phyloP scores from a whole-genome alignment of 2,797 vertebrate genomes.

The Cygnus olor region DNA sequence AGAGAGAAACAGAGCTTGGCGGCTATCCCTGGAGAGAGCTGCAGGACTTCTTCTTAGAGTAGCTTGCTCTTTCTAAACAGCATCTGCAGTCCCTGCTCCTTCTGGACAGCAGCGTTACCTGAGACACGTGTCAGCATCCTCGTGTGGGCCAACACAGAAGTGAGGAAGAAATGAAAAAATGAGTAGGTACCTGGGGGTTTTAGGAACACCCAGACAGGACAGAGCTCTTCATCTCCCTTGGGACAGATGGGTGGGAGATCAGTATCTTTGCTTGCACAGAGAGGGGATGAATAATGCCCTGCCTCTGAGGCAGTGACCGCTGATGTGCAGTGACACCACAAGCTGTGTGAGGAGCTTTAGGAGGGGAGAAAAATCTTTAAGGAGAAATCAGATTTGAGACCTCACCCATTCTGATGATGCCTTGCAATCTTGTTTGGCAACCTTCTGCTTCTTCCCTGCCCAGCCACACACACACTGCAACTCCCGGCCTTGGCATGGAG shows the following conservation, averaged over 20 bases:
- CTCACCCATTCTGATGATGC: not conserved
- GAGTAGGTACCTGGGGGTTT: not conserved
- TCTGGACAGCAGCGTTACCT: not conserved
- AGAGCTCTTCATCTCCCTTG: not conserved
- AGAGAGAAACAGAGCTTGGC: not conserved
- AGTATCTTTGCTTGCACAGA: not conserved
- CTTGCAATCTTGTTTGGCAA: not conserved
- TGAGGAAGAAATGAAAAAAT: not conserved
- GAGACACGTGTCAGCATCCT: not conserved
- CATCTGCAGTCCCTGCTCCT: not conserved
- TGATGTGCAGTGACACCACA: not conserved
- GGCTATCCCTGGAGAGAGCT: not conserved
- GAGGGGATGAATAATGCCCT: not conserved
- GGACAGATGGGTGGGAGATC: not conserved
- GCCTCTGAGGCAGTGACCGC: not conserved
- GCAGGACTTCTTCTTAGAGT: not conserved
- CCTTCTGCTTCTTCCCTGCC: not conserved
- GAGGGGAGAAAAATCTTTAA: not conserved
- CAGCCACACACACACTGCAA: not conserved
- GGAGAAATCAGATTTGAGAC: not conserved
- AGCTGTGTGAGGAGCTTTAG: not conserved
- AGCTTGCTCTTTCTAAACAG: not conserved
- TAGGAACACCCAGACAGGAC: not conserved
- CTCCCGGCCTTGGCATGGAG: not conserved
- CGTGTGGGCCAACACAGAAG: not conserved